Evolutionary conservation across 2,113 vertebrate genomes (phyloP), one percentile per base, ranked within the genome.

Genomic region (Hystrix brachyura): DNA sequence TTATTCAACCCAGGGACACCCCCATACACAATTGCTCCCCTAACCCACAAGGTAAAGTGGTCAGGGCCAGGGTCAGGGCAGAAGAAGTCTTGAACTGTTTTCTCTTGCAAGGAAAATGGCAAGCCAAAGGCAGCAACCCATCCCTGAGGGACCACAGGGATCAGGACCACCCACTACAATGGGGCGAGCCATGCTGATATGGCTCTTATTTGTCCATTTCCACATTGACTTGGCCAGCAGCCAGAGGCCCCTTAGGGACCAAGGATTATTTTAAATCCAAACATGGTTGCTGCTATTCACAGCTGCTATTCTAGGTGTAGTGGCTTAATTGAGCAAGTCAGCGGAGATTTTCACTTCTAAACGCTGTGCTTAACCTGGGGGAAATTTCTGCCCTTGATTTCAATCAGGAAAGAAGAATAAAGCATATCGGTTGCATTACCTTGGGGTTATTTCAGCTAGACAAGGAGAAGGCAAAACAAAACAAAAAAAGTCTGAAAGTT

Each of bases 291-390:
- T 59, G n/a, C 32, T 43, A 0, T 32, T 60, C 23, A 4, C 46
- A 32, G 32, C 46, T 25, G 29, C 69, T 69, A 1, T 1, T 62
- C 27, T 48, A 0, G 62, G 43, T 0, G 0, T 0, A 9, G 12
- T 2, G 2, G 23, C 76, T 46, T 7, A 34, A 2, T 0, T 6
- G 38, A 65, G 17, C 51, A 62, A 7, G 19, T 5, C 34, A 15
- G 59, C 12, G 0, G 21, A 69, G 12, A 12, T 6, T 32, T 5
- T 18, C 0, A 8, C 76, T 60, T 69, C 76, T 14, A 0, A 17
- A 1, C 1, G 59, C 23, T 0, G 0, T 10, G 3, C 29, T 25
- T 11, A 5, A 32, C 64, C 69, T 2, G 7, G 48, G 38, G 17
- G 34, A 53, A 48, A 27, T 7, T 57, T 55, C 64, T 46, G 19